phyloP scores from a whole-genome alignment of 1,140 invertebrate genomes.

The Hyles vespertilio region DNA sequence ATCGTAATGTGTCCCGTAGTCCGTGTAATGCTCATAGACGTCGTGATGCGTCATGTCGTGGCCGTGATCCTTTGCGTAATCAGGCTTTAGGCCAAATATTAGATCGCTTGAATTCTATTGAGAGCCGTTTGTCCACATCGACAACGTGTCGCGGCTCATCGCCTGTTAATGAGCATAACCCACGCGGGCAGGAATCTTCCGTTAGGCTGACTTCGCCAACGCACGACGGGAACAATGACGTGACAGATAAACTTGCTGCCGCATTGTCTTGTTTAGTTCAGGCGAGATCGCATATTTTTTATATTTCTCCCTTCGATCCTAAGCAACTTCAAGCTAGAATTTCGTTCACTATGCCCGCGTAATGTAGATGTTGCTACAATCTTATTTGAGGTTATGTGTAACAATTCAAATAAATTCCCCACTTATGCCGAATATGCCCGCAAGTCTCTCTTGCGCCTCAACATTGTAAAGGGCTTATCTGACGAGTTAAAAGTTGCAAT shows the following conservation, averaged over 20 bases:
- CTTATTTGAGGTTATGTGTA: too few relatives aligned
- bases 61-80: background rate
- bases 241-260: constrained; percentile 4
- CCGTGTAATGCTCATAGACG: background rate
- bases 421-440: too few relatives aligned
- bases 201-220: background rate
- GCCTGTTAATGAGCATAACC: background rate
- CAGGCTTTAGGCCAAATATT: too few relatives aligned
- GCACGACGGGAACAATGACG: background rate
- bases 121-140: constrained; percentile 3
- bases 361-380: background rate
- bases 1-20: background rate
- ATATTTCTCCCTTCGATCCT: constrained; percentile 5
- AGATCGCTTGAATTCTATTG: background rate
- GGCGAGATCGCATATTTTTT: constrained; percentile 11
- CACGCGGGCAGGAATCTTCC: background rate
- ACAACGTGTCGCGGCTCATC: background rate
- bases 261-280: constrained; percentile 8
- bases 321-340: too few relatives aligned
- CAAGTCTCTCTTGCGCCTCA: too few relatives aligned
- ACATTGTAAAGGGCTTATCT: background rate
- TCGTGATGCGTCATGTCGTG: constrained; percentile 1
- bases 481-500: too few relatives aligned
- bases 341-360: too few relatives aligned
- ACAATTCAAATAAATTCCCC: too few relatives aligned